These are phyloP conservation scores for Hermaeophaga mercurialis DNA, from an alignment of 2,888 invertebrate species.

Conservation along the genomic window DNA sequence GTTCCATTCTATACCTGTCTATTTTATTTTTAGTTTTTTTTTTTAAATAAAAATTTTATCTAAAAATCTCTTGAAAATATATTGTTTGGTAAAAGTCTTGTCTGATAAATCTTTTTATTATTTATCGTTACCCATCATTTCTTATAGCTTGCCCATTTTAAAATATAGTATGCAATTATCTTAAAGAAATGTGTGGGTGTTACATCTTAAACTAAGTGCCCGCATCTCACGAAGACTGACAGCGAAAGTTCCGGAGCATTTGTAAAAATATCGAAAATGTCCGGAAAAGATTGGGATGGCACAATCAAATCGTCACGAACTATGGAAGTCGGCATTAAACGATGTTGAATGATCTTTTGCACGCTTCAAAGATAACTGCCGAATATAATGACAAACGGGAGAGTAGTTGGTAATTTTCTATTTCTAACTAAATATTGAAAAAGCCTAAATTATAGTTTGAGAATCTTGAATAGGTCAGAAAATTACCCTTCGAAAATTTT, in stretches of 20 bases:
- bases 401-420: neutral
- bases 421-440: neutral
- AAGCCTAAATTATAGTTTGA: neutral
- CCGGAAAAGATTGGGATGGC: constrained; percentile 12
- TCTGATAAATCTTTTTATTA: too few species aligned
- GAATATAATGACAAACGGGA: constrained; percentile 5
- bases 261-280: neutral
- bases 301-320: constrained; percentile 3
- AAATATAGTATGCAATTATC: neutral
- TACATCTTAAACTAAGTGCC: neutral
- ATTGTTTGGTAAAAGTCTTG: too few species aligned
- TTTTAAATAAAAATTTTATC: too few species aligned
- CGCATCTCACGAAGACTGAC: constrained; percentile 1
- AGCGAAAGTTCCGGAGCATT: constrained; percentile 16
- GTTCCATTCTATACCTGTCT: too few species aligned
- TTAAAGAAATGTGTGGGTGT: neutral
- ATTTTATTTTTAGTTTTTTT: too few species aligned
- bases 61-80: too few species aligned
- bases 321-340: neutral
- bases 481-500: neutral
- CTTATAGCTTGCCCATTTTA: neutral
- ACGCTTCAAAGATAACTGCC: constrained; percentile 7
- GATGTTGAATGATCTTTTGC: constrained; percentile 1
- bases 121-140: neutral
- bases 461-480: neutral